Conservation (phyloP, 2,888 invertebrate species). For the Amiota mariae region DNA sequence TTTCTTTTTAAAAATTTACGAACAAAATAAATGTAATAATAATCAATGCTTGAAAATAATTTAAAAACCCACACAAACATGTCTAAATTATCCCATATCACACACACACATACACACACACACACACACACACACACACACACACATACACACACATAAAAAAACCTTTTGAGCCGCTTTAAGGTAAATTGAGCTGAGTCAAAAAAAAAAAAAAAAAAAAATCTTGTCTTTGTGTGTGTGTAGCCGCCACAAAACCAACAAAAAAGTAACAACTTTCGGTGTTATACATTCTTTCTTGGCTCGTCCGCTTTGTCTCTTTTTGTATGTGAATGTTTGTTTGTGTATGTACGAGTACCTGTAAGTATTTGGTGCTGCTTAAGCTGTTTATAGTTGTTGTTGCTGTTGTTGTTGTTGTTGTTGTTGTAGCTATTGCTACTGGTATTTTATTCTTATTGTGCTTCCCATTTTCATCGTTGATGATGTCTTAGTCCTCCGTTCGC, state of each 20-base stretch:
- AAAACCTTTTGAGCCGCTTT: constrained; percentile 15
- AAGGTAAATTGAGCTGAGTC: constrained; percentile 6
- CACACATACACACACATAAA: constrained; percentile 16
- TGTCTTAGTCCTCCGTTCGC: not conserved
- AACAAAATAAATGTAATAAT: constrained; percentile 41
- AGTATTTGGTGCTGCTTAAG: constrained; percentile 48
- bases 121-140: constrained; percentile 2
- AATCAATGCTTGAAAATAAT: constrained; percentile 46
- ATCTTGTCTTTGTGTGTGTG: constrained; percentile 19
- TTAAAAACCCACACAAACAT: not conserved
- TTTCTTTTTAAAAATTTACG: not conserved
- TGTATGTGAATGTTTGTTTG: constrained; percentile 34
- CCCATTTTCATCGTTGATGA: not conserved
- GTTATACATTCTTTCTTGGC: constrained; percentile 20
- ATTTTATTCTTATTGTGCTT: constrained; percentile 4
- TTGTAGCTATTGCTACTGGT: constrained; percentile 28
- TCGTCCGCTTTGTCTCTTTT: not conserved
- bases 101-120: constrained; percentile 23
- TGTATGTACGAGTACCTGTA: constrained; percentile 29
- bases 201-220: constrained; percentile 1
- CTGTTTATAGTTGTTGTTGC: constrained; percentile 51
- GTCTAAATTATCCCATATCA: constrained; percentile 31
- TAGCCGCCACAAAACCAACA: constrained; percentile 24
- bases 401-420: constrained; percentile 28
- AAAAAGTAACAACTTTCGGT: constrained; percentile 27